A percentile compares a stretch with the other conserved stretches of the same genome.
phyloP scores from a whole-genome alignment of 2,797 vertebrate genomes.

The Sarcophilus harrisii region DNA sequence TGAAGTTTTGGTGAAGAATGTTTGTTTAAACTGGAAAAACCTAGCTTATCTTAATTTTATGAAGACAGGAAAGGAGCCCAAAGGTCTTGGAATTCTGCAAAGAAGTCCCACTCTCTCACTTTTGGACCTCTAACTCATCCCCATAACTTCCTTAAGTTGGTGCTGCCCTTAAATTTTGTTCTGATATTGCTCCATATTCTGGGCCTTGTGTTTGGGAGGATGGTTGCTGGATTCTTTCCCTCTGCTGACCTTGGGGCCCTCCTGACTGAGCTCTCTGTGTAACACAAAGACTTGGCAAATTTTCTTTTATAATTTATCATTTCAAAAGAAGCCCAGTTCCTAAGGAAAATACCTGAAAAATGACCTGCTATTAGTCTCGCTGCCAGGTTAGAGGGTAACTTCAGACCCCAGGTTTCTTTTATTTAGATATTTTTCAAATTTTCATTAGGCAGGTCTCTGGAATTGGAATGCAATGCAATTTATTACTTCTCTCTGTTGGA shows the following conservation, averaged over 20 bases:
- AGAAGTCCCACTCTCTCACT: background rate
- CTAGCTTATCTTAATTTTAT: conserved; percentile 2
- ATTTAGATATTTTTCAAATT: conserved; percentile 41
- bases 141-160: conserved; percentile 27
- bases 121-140: conserved; percentile 31
- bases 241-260: background rate
- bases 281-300: conserved; percentile 16
- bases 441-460: background rate
- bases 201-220: conserved; percentile 21
- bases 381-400: conserved; percentile 4
- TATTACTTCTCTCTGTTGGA: background rate
- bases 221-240: background rate
- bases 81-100: background rate
- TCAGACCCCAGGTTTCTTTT: background rate
- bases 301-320: background rate
- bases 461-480: conserved; percentile 10
- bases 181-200: conserved; percentile 5
- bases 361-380: background rate
- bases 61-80: conserved; percentile 15
- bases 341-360: conserved; percentile 20
- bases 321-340: background rate
- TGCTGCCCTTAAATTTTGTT: conserved; percentile 26
- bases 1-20: background rate
- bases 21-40: conserved; percentile 6
- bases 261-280: background rate